Base-by-base conservation (phyloP, 1,140 invertebrate species). In the Zelostemma sp. region DNA sequence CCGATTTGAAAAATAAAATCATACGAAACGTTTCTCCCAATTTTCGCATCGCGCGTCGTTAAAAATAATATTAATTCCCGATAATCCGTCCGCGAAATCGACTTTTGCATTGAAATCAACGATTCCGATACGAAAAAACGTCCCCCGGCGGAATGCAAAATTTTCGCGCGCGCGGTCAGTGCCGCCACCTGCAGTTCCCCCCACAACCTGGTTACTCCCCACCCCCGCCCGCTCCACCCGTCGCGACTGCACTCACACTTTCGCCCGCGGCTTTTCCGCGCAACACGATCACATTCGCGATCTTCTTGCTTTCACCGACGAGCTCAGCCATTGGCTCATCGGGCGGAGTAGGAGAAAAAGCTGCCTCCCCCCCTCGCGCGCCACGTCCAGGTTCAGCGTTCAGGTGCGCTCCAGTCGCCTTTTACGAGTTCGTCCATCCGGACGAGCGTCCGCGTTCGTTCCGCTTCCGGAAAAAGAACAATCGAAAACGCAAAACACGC, bases 391-490 rank as follows among this genome's bases (percentile, higher is more conserved):
- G 19, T 25, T 54, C 14, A 1, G n/a, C 50, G 16, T 40, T 38
- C 19, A 14, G 40, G 51, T 43, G 40, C 38, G 40, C 40, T 49
- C 63, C 72, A 67, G 75, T 77, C 58, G 67, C 73, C 76, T 78
- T 77, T 78, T 73, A 78, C 76, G 63, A 73, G 75, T 54, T 63
- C 62, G 71, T 71, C 41, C 60, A 45, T 40, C 57, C 31, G 69
- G 50, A 38, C 28, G 65, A 46, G 33, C 19, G 28, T 9, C 15
- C 33, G 28, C 16, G 21, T n/a, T n/a, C 28, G n/a, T 47, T 17
- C 8, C 19, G 18, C 19, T 15, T 15, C 40, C 40, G 40, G 40
- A 12, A 41, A 15, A 41, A 15, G 8, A 41, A 15, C 14, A 41
- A 15, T 15, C 11, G 14, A 12, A 5, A 25, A 6, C 15, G 15